Conservation (phyloP, 2,797 vertebrate species). For the Macrochelys suwanniensis region DNA sequence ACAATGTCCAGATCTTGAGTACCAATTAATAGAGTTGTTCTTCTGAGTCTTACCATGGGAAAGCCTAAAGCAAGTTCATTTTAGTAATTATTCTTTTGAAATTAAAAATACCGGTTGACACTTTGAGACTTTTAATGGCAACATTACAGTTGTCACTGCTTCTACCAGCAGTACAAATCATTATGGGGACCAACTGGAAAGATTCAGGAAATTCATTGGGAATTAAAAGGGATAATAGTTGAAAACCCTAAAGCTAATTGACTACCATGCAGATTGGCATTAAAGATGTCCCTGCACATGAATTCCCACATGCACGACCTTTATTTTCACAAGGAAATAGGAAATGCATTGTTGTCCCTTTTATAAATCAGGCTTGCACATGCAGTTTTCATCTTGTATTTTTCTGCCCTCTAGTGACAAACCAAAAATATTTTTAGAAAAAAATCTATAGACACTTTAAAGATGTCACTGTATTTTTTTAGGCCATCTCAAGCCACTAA, state of each 20-base stretch:
- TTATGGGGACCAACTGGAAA: neutral
- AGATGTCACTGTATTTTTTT: neutral
- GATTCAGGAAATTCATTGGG: neutral
- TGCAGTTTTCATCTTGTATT: neutral
- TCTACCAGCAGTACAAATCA: neutral
- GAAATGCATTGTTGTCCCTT: neutral
- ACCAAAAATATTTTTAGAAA: neutral
- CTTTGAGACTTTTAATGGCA: neutral
- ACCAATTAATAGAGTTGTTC: neutral
- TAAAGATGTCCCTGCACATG: neutral
- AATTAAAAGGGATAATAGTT: neutral
- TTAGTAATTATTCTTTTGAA: neutral
- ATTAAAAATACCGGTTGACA: neutral
- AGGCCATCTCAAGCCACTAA: neutral
- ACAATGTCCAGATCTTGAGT: neutral
- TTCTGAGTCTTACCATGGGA: neutral
- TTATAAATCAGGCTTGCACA: neutral
- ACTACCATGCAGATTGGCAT: neutral
- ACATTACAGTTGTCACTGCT: neutral
- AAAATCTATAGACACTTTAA: neutral
- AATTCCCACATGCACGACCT: neutral
- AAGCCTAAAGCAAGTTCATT: neutral
- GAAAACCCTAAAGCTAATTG: neutral
- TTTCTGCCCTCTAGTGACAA: constrained; percentile 71
- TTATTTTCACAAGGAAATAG: neutral